Conservation (phyloP, 2,888 invertebrate species). For the Zootermopsis nevadensis region DNA sequence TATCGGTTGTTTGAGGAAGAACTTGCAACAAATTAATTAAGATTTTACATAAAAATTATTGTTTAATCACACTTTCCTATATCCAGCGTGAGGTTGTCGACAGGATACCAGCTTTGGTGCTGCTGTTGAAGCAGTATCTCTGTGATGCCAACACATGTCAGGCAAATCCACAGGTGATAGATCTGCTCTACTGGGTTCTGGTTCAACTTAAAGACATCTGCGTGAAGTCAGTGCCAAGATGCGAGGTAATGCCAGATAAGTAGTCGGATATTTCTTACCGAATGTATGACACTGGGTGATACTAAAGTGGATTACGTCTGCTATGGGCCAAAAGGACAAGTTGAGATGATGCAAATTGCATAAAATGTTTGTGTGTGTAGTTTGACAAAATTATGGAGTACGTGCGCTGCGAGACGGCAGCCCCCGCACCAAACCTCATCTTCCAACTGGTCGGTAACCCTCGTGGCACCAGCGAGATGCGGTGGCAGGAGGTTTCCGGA, state of each 20-base stretch:
- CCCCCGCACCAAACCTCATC: slow-evolving; percentile 71
- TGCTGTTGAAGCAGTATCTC: slow-evolving; percentile 66
- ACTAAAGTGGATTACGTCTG: too few relatives aligned
- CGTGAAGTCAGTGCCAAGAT: slow-evolving; percentile 68
- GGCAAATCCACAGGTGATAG: slow-evolving; percentile 67
- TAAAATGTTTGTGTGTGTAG: slow-evolving; percentile 58
- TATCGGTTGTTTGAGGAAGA: too few relatives aligned
- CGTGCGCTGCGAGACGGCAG: slow-evolving; percentile 64
- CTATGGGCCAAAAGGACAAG: too few relatives aligned
- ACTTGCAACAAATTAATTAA: too few relatives aligned
- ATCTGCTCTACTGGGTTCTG: slow-evolving; percentile 75
- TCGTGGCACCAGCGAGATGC: slow-evolving; percentile 69
- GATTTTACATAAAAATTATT: too few relatives aligned
- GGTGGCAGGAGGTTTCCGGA: slow-evolving; percentile 70
- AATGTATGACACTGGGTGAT: too few relatives aligned
- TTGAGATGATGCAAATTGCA: too few relatives aligned
- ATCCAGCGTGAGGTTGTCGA: slow-evolving; percentile 68
- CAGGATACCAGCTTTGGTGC: slow-evolving; percentile 69
- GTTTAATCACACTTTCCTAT: too few relatives aligned
- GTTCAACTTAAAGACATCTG: slow-evolving; percentile 70
- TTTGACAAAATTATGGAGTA: slow-evolving; percentile 68
- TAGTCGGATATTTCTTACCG: neutral
- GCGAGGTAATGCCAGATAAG: slow-evolving; percentile 63
- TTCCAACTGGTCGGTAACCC: slow-evolving; percentile 72
- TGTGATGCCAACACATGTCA: slow-evolving; percentile 61